phyloP scores from a whole-genome alignment of 2,113 vertebrate genomes.

The Oplegnathus fasciatus region DNA sequence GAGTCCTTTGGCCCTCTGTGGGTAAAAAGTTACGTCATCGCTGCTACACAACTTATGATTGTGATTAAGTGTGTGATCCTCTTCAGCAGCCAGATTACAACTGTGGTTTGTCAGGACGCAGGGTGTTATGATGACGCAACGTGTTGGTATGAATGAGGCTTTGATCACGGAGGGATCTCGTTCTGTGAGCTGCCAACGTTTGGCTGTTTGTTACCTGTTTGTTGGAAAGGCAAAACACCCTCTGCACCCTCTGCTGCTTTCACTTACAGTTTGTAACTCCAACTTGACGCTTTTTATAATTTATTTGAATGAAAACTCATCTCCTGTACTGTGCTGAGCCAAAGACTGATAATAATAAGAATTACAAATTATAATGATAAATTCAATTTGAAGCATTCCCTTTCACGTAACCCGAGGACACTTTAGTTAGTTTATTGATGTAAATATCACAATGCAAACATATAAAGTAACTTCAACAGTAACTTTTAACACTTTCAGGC shows the following conservation, averaged over 20 bases:
- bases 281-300: background rate
- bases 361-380: too few relatives aligned
- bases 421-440: too few relatives aligned
- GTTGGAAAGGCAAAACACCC: background rate
- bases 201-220: background rate
- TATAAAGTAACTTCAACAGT: too few relatives aligned
- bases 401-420: too few relatives aligned
- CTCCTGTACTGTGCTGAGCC: background rate
- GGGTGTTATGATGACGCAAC: constrained; percentile 19
- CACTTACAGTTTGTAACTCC: background rate
- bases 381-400: too few relatives aligned
- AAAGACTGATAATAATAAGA: background rate
- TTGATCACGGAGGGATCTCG: constrained; percentile 2
- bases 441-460: too few relatives aligned
- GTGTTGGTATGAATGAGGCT: constrained; percentile 27
- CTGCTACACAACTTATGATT: constrained; percentile 44
- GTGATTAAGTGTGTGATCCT: constrained; percentile 53
- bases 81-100: constrained; percentile 23
- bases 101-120: constrained; percentile 2
- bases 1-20: background rate
- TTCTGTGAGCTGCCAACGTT: background rate
- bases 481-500: too few relatives aligned
- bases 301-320: background rate
- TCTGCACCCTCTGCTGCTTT: background rate
- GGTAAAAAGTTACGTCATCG: constrained; percentile 17